These are phyloP conservation scores for Calameuta filiformis DNA, from an alignment of 2,888 invertebrate genomes.

Conservation along the genomic window DNA sequence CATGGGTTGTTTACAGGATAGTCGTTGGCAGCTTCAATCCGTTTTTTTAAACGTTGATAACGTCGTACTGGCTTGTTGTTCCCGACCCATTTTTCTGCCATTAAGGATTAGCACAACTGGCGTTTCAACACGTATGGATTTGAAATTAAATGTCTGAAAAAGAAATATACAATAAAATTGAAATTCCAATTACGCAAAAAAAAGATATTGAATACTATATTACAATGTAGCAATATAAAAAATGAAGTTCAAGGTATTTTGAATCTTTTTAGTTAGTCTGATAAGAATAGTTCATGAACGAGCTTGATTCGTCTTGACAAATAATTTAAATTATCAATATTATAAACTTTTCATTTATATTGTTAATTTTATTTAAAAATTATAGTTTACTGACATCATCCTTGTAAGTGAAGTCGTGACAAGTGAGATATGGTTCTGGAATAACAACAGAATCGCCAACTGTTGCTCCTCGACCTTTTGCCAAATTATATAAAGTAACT, in stretches of 20 bases:
- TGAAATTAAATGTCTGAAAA: constrained; percentile 78
- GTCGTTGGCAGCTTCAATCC: constrained; percentile 57
- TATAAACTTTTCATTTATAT: not conserved
- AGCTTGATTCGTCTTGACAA: not conserved
- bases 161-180: not conserved
- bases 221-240: constrained; percentile 2
- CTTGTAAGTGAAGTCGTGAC: constrained; percentile 71
- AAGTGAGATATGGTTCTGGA: constrained; percentile 77
- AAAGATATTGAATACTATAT: constrained; percentile 14
- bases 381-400: constrained; percentile 67
- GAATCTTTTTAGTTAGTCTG: constrained; percentile 2
- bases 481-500: constrained; percentile 87
- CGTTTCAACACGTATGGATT: constrained; percentile 81
- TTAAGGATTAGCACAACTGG: constrained; percentile 82
- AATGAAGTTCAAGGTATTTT: constrained; percentile 21
- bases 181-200: not conserved
- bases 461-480: constrained; percentile 83
- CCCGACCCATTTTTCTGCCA: constrained; percentile 76
- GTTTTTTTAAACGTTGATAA: constrained; percentile 76
- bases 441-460: constrained; percentile 87
- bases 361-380: constrained; percentile 5
- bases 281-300: not conserved
- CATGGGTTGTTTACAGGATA: not conserved
- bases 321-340: constrained; percentile 1
- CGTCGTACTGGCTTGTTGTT: constrained; percentile 74